Base-by-base conservation (phyloP, 2,888 invertebrate species). In the Gari tellinella region DNA sequence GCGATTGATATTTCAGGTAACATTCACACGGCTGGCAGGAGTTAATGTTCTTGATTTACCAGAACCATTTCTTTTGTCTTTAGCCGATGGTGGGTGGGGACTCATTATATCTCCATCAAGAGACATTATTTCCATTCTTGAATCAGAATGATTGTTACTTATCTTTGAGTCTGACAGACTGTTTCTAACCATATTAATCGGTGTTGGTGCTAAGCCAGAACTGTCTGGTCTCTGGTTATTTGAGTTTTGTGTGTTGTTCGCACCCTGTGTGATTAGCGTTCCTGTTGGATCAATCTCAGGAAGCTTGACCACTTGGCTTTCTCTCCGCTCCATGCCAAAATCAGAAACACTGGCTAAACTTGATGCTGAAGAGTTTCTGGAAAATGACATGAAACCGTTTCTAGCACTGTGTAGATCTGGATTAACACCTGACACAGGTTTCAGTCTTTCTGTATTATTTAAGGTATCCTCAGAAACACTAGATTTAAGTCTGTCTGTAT, bases 281-380 rank as follows among this genome's bases (percentile, higher is more conserved):
- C 86, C 85, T 37, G 82, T 83, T 46, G 83, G 72, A 38, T 81
- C 83, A 52, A 88, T 86, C 57, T 86, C 84, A 14, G 87, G 88
- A 43, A 88, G 70, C 52, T 83, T 79, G 17, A 86, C 72, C n/a
- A 69, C 68, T 57, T 77, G 69, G 37, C 67, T 70, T 8, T 79
- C 79, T 26, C 45, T 43, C 3, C 52, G 64, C 38, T 77, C 72
- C 19, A 67, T 51, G 2, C 57, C 51, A 48, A 55, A 58, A 10
- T 64, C 69, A 17, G 68, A 58, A 10, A 62, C 75, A 72, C 61
- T 70, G 2, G 66, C 58, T 17, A 74, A 58, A 79, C 79, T 68
- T 37, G 74, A 68, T 10, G 67, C 46, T 14, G 78, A 67, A n/a
- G 74, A 72, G 23, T 64, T 55, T 37, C 62, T 21, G 10, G 74